These are phyloP conservation scores for Peromyscus californicus DNA, from an alignment of 2,113 vertebrate species.

Conservation along the genomic window DNA sequence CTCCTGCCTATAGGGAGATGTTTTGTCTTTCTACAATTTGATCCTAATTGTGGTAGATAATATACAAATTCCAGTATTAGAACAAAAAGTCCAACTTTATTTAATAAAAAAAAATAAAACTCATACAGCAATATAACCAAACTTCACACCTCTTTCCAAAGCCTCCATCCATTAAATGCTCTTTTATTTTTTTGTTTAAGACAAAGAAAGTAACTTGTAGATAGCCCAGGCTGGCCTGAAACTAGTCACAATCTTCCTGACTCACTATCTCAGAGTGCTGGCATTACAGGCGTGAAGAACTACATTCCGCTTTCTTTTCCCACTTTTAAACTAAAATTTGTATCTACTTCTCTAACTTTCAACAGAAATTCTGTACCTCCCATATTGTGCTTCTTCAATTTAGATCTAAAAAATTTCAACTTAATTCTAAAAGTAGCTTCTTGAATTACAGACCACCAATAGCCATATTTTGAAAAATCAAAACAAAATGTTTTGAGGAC, in stretches of 20 bases:
- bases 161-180: not conserved
- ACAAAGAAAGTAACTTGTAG: not conserved
- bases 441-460: conserved; percentile 13
- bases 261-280: not conserved
- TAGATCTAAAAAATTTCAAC: conserved; percentile 29
- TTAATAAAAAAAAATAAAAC: not conserved
- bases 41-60: not conserved
- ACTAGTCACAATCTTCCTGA: no score
- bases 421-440: conserved; percentile 25
- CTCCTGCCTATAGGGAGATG: not conserved
- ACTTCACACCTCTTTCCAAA: not conserved
- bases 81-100: not conserved
- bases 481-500: not conserved
- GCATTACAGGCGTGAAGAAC: not conserved
- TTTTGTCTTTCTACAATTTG: conserved; percentile 14
- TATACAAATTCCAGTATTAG: not conserved
- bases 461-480: not conserved
- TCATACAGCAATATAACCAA: not conserved
- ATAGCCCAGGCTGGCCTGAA: not conserved
- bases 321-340: conserved; percentile 46
- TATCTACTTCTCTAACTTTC: conserved; percentile 1
- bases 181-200: not conserved
- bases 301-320: not conserved
- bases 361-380: conserved; percentile 9
- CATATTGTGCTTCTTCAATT: not conserved